A percentile compares a stretch with the other conserved stretches of the same genome.
Evolutionary conservation across 2,888 invertebrate genomes (phyloP).

Genomic region (Eupithecia subfuscata): DNA sequence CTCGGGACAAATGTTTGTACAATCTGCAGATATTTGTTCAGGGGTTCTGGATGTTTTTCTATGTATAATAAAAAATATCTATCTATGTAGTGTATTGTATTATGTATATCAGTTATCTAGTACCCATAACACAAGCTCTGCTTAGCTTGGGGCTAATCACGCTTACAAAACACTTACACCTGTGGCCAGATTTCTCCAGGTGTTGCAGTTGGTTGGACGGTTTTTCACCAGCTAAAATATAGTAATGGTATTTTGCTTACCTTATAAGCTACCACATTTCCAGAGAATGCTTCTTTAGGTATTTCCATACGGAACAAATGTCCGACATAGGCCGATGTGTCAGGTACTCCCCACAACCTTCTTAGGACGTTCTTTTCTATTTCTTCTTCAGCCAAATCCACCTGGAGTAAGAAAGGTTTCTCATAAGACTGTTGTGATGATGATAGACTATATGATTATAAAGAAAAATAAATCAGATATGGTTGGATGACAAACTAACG

Average conservation of each 20-base stretch:
- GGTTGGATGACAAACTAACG: no score
- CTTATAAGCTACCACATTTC: constrained; percentile 87
- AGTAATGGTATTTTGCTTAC: constrained; percentile 69
- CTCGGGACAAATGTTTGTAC: no score
- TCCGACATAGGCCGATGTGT: constrained; percentile 87
- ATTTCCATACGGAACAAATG: constrained; percentile 89
- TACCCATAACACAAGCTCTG: no score
- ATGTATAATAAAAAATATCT: no score
- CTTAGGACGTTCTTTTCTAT: constrained; percentile 80
- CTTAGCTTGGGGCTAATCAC: no score
- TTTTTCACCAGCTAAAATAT: neutral
- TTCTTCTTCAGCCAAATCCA: constrained; percentile 77
- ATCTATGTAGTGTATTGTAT: no score
- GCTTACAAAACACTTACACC: no score
- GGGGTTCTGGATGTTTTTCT: no score
- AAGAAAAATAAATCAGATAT: no score
- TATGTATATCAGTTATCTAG: no score
- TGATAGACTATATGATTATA: no score
- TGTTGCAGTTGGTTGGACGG: neutral
- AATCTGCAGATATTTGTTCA: no score
- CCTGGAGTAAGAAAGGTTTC: constrained; percentile 53
- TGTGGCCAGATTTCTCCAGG: neutral
- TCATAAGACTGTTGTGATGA: neutral
- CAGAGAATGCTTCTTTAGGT: constrained; percentile 88
- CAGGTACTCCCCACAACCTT: constrained; percentile 84